A percentile compares a stretch with the other conserved stretches of the same genome.
These are phyloP conservation scores for Caenorhabditis sp. DNA, from an alignment of 2,888 invertebrate species.

Conservation along the genomic window DNA sequence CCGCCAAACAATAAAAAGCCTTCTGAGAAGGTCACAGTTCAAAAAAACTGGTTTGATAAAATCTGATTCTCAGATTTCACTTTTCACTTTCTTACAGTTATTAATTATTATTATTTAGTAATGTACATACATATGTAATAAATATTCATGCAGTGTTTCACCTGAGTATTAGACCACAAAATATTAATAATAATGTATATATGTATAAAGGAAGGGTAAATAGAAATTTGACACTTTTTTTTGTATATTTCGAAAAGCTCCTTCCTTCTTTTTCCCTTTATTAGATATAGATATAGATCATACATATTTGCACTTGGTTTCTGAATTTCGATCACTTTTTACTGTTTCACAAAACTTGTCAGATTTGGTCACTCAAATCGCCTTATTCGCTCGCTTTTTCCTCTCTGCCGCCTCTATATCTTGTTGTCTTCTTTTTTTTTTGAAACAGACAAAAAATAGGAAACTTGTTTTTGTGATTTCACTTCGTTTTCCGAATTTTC, in stretches of 20 bases:
- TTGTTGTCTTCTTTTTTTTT: background rate
- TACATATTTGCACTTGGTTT: no score
- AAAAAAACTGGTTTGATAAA: background rate
- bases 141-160: no score
- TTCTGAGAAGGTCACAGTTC: background rate
- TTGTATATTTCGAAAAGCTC: background rate
- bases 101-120: no score
- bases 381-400: background rate
- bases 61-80: background rate
- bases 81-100: background rate
- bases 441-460: no score
- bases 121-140: no score
- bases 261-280: no score
- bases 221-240: background rate
- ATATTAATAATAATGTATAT: background rate
- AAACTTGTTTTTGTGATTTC: background rate
- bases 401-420: no score
- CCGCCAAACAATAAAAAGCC: no score
- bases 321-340: no score
- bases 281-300: no score
- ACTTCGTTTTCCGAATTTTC: background rate
- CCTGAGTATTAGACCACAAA: no score
- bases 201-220: background rate
- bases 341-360: no score
- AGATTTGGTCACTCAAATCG: background rate